Conservation (phyloP, 2,797 vertebrate genomes). For the Pteropus rufus region DNA sequence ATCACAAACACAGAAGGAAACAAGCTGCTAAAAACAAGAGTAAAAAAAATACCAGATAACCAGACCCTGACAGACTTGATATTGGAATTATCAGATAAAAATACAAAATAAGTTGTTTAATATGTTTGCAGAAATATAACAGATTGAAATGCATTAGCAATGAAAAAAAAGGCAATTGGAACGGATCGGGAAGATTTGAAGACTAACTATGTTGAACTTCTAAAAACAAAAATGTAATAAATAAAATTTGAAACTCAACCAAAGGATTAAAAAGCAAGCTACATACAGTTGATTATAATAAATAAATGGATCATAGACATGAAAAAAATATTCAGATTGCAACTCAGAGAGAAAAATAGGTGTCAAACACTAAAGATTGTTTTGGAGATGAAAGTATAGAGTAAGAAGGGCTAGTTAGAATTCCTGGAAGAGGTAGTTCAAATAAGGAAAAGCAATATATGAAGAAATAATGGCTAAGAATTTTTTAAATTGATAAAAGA, state of each 20-base stretch:
- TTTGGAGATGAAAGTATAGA: not conserved
- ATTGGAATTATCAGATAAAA: not conserved
- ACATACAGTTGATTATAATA: not conserved
- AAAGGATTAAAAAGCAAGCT: not conserved
- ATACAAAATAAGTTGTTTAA: not conserved
- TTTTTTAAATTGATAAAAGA: not conserved
- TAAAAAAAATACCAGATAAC: not conserved
- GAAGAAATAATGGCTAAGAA: not conserved
- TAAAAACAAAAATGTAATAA: slow-evolving; percentile 30
- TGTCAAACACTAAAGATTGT: not conserved
- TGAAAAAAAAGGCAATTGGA: not conserved
- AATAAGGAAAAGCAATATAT: not conserved
- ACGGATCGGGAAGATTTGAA: not conserved
- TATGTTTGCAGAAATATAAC: not conserved
- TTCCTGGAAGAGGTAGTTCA: not conserved
- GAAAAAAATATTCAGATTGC: not conserved
- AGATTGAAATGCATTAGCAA: not conserved
- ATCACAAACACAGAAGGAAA: not conserved
- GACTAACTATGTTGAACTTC: not conserved
- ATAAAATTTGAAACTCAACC: slow-evolving; percentile 14
- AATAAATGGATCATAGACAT: not conserved
- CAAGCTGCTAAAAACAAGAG: not conserved
- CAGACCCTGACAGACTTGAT: not conserved
- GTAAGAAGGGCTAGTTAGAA: not conserved
- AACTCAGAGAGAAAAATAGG: not conserved